These are phyloP conservation scores for Tachycineta bicolor DNA, from an alignment of 2,113 vertebrate genomes.

Conservation along the genomic window DNA sequence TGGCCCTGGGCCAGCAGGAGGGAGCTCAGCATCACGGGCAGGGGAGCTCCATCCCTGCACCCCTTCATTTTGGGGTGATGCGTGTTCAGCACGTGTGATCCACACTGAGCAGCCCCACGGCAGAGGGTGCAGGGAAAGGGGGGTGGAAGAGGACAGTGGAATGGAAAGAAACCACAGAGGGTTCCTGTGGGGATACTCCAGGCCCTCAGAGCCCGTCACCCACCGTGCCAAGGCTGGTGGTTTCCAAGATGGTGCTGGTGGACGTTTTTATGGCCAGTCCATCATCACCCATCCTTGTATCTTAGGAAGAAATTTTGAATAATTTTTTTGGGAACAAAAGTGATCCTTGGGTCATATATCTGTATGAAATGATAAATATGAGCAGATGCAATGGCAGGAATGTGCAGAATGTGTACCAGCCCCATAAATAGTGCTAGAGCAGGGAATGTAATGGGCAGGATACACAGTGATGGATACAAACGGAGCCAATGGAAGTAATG, in stretches of 20 bases:
- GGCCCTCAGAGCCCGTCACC: not conserved
- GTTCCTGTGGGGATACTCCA: not conserved
- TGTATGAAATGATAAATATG: not conserved
- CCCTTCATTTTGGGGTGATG: not conserved
- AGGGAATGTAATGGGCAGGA: not conserved
- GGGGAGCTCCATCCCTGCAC: not conserved
- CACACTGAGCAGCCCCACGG: not conserved
- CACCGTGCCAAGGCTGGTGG: not conserved
- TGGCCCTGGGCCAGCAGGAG: accelerated
- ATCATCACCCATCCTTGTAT: not conserved
- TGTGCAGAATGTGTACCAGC: not conserved
- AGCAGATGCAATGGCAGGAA: not conserved
- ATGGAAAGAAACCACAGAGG: not conserved
- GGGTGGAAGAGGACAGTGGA: too few species aligned
- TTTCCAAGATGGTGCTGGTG: not conserved
- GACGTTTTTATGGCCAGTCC: not conserved
- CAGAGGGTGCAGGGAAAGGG: not conserved
- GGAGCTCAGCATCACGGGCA: not conserved
- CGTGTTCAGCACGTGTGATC: not conserved
- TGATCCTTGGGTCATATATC: not conserved
- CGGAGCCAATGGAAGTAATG: not conserved
- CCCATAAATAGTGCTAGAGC: not conserved
- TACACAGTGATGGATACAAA: constrained; percentile 14
- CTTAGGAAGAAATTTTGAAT: not conserved
- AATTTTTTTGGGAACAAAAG: not conserved